These are phyloP conservation scores for Chelonus formosanus DNA, from an alignment of 2,888 invertebrate genomes.

Conservation along the genomic window DNA sequence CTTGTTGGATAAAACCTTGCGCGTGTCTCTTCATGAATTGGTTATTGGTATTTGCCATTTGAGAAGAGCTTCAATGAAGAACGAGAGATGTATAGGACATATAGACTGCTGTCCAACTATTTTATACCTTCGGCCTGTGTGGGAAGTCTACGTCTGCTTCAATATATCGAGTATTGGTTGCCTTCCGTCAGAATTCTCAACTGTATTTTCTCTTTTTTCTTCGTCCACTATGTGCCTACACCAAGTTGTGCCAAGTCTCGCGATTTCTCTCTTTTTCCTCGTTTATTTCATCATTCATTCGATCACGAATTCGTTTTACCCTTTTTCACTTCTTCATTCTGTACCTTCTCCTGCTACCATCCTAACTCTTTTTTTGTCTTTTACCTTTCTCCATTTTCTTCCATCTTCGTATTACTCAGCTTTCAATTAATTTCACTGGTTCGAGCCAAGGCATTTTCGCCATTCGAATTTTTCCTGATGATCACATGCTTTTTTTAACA, in stretches of 20 bases:
- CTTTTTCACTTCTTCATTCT: conserved; percentile 2
- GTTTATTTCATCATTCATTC: not conserved
- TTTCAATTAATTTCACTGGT: conserved; percentile 56
- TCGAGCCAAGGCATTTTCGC: conserved; percentile 50
- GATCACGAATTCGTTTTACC: conserved; percentile 18
- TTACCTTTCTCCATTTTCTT: conserved; percentile 34
- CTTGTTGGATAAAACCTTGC: conserved; percentile 11
- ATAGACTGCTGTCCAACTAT: conserved; percentile 12
- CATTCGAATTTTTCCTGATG: conserved; percentile 48
- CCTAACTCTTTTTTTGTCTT: conserved; percentile 5
- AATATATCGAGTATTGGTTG: conserved; percentile 46
- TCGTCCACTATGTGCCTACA: conserved; percentile 12
- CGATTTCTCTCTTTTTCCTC: conserved; percentile 32
- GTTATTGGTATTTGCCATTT: conserved; percentile 50
- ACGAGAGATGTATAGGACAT: no score
- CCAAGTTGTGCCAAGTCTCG: conserved; percentile 45
- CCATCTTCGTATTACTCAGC: conserved; percentile 52
- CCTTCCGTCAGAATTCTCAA: conserved; percentile 19
- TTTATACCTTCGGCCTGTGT: conserved; percentile 34
- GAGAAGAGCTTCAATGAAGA: conserved; percentile 29
- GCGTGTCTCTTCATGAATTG: conserved; percentile 46
- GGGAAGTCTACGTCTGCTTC: conserved; percentile 36
- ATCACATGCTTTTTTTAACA: conserved; percentile 22
- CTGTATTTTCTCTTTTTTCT: not conserved
- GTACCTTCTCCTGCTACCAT: no score